Percentiles rank a stretch among this genome's conserved stretches.
Evolutionary conservation across 2,888 invertebrate genomes (phyloP).

Genomic region (Linnaemya tessellans): DNA sequence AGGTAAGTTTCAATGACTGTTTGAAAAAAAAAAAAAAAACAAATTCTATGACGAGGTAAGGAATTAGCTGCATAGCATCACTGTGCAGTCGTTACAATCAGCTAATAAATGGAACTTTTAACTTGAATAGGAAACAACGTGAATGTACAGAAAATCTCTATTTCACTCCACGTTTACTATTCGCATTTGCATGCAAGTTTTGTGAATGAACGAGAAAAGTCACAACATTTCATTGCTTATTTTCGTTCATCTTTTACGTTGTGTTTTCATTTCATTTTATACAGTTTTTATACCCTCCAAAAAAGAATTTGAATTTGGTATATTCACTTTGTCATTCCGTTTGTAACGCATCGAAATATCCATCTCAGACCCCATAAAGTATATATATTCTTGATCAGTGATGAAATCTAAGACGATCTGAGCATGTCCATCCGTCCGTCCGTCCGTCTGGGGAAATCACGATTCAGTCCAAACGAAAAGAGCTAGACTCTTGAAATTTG

Average conservation of each 20-base stretch:
- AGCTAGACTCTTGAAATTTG: no score
- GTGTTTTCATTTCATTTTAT: background rate
- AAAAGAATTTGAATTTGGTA: no score
- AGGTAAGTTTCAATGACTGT: background rate
- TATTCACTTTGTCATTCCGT: no score
- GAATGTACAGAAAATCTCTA: constrained; percentile 37
- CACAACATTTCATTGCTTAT: constrained; percentile 25
- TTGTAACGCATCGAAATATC: no score
- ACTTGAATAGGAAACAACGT: background rate
- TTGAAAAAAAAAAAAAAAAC: no score
- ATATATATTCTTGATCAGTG: no score
- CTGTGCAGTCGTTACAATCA: background rate
- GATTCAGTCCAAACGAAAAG: no score
- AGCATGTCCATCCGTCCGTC: no score
- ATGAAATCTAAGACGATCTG: no score
- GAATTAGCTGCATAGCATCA: background rate
- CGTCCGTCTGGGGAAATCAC: no score
- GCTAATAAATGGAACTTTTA: background rate
- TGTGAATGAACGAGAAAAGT: constrained; percentile 65
- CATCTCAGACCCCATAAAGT: no score
- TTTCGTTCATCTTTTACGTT: constrained; percentile 24
- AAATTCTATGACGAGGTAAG: constrained; percentile 1
- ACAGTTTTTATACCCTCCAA: no score
- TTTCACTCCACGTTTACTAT: constrained; percentile 62
- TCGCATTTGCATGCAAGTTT: constrained; percentile 56